phyloP scores from a whole-genome alignment of 2,113 vertebrate species.

The Noturus placidus region DNA sequence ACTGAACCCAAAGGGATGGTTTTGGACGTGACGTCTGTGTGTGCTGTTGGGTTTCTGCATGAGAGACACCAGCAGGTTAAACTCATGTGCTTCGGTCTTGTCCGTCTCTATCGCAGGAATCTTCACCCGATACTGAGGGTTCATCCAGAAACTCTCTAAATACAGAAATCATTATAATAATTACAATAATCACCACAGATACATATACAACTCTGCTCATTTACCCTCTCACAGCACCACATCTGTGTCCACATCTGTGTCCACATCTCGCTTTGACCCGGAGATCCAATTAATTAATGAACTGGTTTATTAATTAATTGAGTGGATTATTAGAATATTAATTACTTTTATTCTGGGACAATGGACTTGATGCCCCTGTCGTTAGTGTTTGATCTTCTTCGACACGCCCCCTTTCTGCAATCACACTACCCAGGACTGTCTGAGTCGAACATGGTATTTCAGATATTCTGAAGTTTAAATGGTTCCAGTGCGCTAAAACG shows the following conservation, averaged over 20 bases:
- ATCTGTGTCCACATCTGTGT: background rate
- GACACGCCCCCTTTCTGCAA: background rate
- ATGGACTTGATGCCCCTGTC: background rate
- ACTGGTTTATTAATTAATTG: background rate
- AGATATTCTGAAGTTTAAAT: background rate
- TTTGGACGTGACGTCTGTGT: conserved; percentile 54
- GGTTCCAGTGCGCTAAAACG: too few species aligned
- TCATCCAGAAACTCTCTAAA: conserved; percentile 65
- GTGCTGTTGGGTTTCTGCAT: conserved; percentile 69
- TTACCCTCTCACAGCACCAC: background rate
- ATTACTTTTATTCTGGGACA: background rate
- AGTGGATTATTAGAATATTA: background rate
- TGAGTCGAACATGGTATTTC: background rate
- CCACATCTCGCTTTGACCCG: background rate
- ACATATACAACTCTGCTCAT: background rate
- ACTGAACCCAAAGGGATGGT: conserved; percentile 61
- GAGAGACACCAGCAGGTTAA: conserved; percentile 66
- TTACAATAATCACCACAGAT: background rate
- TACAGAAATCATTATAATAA: background rate
- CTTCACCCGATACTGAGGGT: conserved; percentile 68
- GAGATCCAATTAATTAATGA: background rate
- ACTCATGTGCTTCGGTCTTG: accelerated
- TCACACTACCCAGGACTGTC: background rate
- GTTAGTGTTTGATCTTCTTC: background rate
- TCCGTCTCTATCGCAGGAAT: conserved; percentile 5